These are phyloP conservation scores for Sapajus apella DNA, from an alignment of 2,113 vertebrate genomes.

Conservation along the genomic window DNA sequence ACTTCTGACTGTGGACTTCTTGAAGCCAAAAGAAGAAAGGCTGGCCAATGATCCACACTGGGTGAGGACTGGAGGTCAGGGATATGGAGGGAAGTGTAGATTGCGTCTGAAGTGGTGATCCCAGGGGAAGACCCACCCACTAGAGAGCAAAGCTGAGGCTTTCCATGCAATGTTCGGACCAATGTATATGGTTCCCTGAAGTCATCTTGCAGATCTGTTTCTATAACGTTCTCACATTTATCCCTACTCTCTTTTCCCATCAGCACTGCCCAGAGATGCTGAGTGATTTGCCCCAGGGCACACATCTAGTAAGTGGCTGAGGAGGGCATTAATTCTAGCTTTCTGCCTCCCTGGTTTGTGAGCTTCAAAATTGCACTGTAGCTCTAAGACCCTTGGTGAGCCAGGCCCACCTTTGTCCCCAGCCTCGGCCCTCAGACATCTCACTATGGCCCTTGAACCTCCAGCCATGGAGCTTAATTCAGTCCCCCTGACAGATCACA, in stretches of 20 bases:
- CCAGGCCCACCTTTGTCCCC: neutral
- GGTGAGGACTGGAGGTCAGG: accelerated
- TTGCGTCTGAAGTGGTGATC: accelerated
- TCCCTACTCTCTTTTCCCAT: neutral
- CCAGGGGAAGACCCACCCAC: too few relatives aligned
- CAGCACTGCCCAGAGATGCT: neutral
- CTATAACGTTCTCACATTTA: accelerated
- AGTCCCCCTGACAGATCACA: accelerated
- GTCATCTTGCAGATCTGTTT: neutral
- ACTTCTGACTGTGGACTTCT: neutral
- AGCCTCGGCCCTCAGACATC: accelerated
- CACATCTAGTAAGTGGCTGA: too few relatives aligned
- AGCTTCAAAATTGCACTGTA: neutral
- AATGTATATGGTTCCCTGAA: accelerated
- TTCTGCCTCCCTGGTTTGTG: accelerated
- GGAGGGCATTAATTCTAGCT: neutral
- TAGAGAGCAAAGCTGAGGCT: neutral
- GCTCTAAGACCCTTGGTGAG: neutral
- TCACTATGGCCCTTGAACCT: neutral
- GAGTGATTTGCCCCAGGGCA: neutral
- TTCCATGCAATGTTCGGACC: accelerated
- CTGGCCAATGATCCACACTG: neutral
- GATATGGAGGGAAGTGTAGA: neutral
- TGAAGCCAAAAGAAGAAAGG: neutral
- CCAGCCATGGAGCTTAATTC: accelerated